These are phyloP conservation scores for Busseola fusca DNA, from an alignment of 2,888 invertebrate species.

Conservation along the genomic window DNA sequence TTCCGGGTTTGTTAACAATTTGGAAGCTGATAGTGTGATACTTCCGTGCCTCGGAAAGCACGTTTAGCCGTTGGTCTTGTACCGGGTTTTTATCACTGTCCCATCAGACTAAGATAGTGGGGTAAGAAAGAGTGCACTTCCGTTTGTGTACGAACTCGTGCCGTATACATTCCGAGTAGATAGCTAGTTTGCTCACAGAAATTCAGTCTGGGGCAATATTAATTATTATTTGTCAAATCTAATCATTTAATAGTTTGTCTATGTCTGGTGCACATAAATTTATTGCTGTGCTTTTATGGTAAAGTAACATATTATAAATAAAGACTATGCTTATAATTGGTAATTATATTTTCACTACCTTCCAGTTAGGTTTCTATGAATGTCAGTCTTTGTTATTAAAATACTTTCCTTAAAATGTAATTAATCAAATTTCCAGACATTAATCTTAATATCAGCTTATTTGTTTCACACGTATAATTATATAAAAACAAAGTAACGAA, in stretches of 20 bases:
- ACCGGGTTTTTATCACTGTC: not conserved
- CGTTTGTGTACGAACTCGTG: too few species aligned
- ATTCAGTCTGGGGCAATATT: not conserved
- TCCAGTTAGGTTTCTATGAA: not conserved
- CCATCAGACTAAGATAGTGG: not conserved
- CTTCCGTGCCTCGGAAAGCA: not conserved
- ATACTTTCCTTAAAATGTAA: not conserved
- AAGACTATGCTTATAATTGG: too few species aligned
- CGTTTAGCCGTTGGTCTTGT: not conserved
- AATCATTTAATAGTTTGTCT: not conserved
- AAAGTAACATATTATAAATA: not conserved
- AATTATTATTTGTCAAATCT: not conserved
- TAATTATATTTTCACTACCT: not conserved
- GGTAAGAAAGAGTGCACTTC: not conserved
- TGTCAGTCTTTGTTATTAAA: not conserved
- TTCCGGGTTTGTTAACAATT: not conserved
- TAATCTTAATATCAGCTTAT: conserved; percentile 20
- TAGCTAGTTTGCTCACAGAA: not conserved
- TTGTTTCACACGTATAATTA: conserved; percentile 39
- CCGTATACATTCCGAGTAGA: too few species aligned
- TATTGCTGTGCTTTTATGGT: too few species aligned
- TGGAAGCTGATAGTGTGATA: not conserved
- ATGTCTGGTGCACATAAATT: not conserved
- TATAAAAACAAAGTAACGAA: conserved; percentile 34
- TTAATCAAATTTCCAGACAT: not conserved